These are phyloP conservation scores for Merluccius polli DNA, from an alignment of 2,797 vertebrate genomes.

Conservation along the genomic window DNA sequence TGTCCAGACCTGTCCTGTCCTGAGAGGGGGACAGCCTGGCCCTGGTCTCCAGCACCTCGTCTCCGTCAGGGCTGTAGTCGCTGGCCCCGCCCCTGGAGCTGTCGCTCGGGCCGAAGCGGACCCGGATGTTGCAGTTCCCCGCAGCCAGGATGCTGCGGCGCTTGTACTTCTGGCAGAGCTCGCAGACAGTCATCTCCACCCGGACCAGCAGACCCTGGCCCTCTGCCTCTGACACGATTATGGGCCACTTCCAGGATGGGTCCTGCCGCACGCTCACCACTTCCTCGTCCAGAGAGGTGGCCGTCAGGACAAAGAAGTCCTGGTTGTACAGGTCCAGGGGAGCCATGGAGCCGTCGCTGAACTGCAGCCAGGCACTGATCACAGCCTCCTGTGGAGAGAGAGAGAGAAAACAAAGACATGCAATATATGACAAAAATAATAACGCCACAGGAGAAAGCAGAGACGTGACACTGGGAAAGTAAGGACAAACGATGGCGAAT, in stretches of 20 bases:
- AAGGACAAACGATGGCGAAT: not conserved
- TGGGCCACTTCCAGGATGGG: constrained; percentile 73
- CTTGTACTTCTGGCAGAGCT: constrained; percentile 90
- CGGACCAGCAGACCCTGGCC: constrained; percentile 86
- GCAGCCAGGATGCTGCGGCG: constrained; percentile 85
- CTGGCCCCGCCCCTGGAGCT: constrained; percentile 54
- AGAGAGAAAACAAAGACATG: constrained; percentile 8
- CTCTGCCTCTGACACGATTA: constrained; percentile 83
- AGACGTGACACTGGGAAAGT: not conserved
- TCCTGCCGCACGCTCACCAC: constrained; percentile 77
- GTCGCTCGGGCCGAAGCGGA: constrained; percentile 82
- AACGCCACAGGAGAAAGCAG: not conserved
- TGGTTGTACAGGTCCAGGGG: constrained; percentile 87
- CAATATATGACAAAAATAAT: not conserved
- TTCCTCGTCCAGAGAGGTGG: constrained; percentile 82
- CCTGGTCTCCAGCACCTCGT: constrained; percentile 77
- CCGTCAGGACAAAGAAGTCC: constrained; percentile 83
- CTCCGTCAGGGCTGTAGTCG: constrained; percentile 70
- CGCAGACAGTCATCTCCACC: constrained; percentile 88
- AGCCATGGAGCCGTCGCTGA: constrained; percentile 88
- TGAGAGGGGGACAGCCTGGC: constrained; percentile 71
- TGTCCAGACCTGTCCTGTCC: constrained; percentile 74
- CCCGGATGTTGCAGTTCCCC: constrained; percentile 78
- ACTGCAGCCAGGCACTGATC: constrained; percentile 92
- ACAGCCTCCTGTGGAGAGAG: constrained; percentile 81